A percentile compares a stretch with the other conserved stretches of the same genome.
Evolutionary conservation across 2,113 vertebrate species (phyloP).

Genomic region (Aviceda subcristata): DNA sequence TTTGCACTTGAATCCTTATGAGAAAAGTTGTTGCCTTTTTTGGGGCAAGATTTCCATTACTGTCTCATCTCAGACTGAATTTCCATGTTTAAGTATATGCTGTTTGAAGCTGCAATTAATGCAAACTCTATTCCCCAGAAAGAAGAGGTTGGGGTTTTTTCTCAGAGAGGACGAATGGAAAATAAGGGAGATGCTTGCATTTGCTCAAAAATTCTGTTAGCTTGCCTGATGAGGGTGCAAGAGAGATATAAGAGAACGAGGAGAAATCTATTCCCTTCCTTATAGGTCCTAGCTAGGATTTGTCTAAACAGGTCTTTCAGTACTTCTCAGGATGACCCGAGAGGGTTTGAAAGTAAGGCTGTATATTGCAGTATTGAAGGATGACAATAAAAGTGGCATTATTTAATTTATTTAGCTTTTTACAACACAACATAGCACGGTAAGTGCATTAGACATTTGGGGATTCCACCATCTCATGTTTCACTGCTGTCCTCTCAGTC

Average conservation of each 20-base stretch:
- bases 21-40: slow-evolving; percentile 15
- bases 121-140: slow-evolving; percentile 15
- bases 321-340: not conserved
- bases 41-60: slow-evolving; percentile 25
- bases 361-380: not conserved
- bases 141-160: not conserved
- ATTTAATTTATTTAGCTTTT: not conserved
- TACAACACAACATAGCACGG: not conserved
- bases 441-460: not conserved
- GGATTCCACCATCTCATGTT: not conserved
- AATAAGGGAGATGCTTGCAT: not conserved
- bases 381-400: not conserved
- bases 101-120: slow-evolving; percentile 62
- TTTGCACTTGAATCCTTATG: slow-evolving; percentile 19
- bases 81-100: slow-evolving; percentile 43
- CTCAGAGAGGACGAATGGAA: not conserved
- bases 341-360: not conserved
- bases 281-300: not conserved
- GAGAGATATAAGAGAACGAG: not conserved
- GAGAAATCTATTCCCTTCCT: not conserved
- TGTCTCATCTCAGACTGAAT: slow-evolving; percentile 26
- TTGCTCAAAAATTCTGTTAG: not conserved
- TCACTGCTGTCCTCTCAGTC: not conserved
- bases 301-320: not conserved
- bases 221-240: not conserved